Evolutionary conservation across 2,888 invertebrate genomes (phyloP).

Genomic region (Pardosa pseudoannulata): DNA sequence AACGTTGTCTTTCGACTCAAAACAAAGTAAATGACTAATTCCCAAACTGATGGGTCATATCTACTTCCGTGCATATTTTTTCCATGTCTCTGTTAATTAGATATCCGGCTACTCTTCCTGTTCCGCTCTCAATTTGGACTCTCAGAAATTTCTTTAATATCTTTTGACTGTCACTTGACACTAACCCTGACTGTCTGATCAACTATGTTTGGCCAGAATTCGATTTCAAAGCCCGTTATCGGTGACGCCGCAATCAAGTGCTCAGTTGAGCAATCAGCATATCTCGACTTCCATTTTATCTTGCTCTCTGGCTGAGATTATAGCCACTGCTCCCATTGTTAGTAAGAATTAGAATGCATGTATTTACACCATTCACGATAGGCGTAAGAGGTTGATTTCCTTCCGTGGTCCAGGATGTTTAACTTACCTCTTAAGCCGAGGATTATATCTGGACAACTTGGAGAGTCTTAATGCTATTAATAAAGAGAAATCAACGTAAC

Average conservation of each 20-base stretch:
- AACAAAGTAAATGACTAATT: not conserved
- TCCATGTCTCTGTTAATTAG: not conserved
- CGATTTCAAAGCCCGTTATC: not conserved
- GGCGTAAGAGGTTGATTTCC: not conserved
- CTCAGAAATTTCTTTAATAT: not conserved
- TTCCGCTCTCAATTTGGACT: not conserved
- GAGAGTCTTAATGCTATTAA: too few relatives aligned
- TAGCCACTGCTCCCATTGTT: not conserved
- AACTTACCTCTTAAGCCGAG: too few relatives aligned
- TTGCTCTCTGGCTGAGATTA: not conserved
- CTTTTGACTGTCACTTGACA: not conserved
- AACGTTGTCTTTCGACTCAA: not conserved
- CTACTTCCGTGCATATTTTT: constrained; percentile 9
- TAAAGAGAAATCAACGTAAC: too few relatives aligned
- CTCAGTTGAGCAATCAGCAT: not conserved
- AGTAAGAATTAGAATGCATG: not conserved
- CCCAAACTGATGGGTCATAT: not conserved
- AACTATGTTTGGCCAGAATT: not conserved
- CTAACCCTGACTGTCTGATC: not conserved
- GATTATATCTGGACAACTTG: too few relatives aligned
- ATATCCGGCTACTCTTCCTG: not conserved
- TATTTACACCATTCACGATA: not conserved
- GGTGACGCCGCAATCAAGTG: not conserved
- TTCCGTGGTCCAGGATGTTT: too few relatives aligned
- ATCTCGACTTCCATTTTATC: not conserved